phyloP scores from a whole-genome alignment of 2,888 invertebrate genomes.

The Sesamia inferens region DNA sequence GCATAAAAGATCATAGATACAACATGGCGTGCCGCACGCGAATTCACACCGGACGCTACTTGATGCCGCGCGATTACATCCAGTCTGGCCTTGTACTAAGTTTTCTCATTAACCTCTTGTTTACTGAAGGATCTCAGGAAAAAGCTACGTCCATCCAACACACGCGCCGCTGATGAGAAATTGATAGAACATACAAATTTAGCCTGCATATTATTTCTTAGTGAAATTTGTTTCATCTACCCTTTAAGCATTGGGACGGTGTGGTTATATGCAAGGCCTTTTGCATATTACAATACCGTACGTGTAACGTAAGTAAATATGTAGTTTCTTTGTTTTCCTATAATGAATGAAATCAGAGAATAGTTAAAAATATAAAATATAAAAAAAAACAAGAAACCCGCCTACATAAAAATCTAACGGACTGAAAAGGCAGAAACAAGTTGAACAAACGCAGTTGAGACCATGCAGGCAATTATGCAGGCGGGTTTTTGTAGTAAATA shows the following conservation, averaged over 20 bases:
- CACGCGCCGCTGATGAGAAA: slow-evolving; percentile 20
- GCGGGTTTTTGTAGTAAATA: too few species aligned
- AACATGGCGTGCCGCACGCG: slow-evolving; percentile 59
- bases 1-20: slow-evolving; percentile 48
- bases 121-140: slow-evolving; percentile 48
- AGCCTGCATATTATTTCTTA: not conserved
- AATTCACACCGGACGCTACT: slow-evolving; percentile 49
- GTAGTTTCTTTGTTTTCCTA: slow-evolving; percentile 7
- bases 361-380: too few species aligned
- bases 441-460: too few species aligned
- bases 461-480: too few species aligned
- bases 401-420: too few species aligned
- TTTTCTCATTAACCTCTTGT: slow-evolving; percentile 65
- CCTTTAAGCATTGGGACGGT: not conserved
- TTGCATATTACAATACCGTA: too few species aligned
- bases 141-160: slow-evolving; percentile 30
- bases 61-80: slow-evolving; percentile 36
- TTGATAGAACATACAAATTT: slow-evolving; percentile 11
- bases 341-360: too few species aligned
- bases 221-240: not conserved
- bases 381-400: too few species aligned
- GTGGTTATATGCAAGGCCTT: too few species aligned
- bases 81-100: slow-evolving; percentile 52
- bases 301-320: not conserved
- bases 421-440: too few species aligned